A percentile compares a stretch with the other conserved stretches of the same genome.
These are phyloP conservation scores for Drosophila anomalata DNA, from an alignment of 2,888 invertebrate species.

Conservation along the genomic window DNA sequence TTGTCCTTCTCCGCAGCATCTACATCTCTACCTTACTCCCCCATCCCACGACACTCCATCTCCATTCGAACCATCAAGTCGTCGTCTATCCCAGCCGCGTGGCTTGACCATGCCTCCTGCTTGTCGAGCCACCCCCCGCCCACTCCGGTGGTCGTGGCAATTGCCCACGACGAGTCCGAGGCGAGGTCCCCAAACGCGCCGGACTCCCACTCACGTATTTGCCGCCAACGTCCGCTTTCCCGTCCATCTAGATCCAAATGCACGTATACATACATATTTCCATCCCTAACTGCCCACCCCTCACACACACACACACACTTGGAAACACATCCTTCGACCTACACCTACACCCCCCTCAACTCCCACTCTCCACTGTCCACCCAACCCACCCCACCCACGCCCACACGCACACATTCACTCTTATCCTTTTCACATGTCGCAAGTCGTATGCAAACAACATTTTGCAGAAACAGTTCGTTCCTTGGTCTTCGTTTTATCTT, in stretches of 20 bases:
- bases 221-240: slow-evolving; percentile 66
- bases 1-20: slow-evolving; percentile 20
- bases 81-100: slow-evolving; percentile 76
- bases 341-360: slow-evolving; percentile 1
- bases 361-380: slow-evolving; percentile 8
- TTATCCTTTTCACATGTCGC: slow-evolving; percentile 82
- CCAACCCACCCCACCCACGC: slow-evolving; percentile 43
- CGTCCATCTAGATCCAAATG: slow-evolving; percentile 49
- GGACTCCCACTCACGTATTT: slow-evolving; percentile 71
- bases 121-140: slow-evolving; percentile 23
- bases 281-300: slow-evolving; percentile 7
- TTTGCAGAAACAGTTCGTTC: slow-evolving; percentile 81
- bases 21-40: slow-evolving; percentile 15
- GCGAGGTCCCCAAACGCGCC: slow-evolving; percentile 73
- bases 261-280: slow-evolving; percentile 19
- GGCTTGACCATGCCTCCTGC: slow-evolving; percentile 69
- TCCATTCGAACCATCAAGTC: slow-evolving; percentile 68
- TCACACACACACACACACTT: slow-evolving; percentile 6
- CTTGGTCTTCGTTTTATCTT: slow-evolving; percentile 80
- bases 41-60: slow-evolving; percentile 31
- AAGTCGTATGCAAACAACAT: slow-evolving; percentile 83
- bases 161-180: slow-evolving; percentile 68
- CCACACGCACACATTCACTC: slow-evolving; percentile 56
- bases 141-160: slow-evolving; percentile 63
- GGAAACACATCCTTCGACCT: slow-evolving; percentile 17